phyloP scores from a whole-genome alignment of 2,113 vertebrate genomes.

The Cavia aperea region DNA sequence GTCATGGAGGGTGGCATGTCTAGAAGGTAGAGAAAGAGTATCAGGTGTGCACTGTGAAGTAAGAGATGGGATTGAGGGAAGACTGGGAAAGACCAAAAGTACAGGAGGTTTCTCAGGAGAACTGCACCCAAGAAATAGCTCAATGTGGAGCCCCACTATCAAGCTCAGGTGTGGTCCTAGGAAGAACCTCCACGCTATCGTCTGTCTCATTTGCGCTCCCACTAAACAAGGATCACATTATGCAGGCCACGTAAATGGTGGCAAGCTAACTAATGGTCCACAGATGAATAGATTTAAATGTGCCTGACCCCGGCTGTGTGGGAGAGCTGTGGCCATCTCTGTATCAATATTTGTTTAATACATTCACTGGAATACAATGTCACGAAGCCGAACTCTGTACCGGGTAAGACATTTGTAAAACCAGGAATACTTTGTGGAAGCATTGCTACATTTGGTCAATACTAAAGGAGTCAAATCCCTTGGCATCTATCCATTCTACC shows the following conservation, averaged over 20 bases:
- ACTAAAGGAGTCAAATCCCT: not conserved
- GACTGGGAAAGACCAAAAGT: not conserved
- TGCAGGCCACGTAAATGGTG: not conserved
- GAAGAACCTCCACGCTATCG: not conserved
- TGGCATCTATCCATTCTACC: not conserved
- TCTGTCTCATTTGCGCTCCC: not conserved
- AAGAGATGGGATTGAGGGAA: not conserved
- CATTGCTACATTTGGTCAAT: not conserved
- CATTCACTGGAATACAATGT: not conserved
- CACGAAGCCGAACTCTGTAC: not conserved
- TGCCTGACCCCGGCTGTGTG: not conserved
- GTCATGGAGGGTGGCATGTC: not conserved
- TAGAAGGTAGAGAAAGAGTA: not conserved
- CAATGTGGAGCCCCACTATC: not conserved
- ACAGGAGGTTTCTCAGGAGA: not conserved
- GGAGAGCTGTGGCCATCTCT: not conserved
- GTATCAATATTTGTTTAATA: constrained; percentile 40
- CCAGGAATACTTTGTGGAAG: not conserved
- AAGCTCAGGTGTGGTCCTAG: not conserved
- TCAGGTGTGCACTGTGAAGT: not conserved
- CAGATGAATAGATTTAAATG: not conserved
- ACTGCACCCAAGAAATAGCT: not conserved
- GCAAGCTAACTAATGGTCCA: constrained; percentile 17
- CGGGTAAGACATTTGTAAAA: not conserved
- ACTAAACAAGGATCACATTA: constrained; percentile 8